Evolutionary conservation across 2,797 vertebrate genomes (phyloP), one percentile per base, ranked within the genome.

Genomic region (Pyrocephalus nanus): DNA sequence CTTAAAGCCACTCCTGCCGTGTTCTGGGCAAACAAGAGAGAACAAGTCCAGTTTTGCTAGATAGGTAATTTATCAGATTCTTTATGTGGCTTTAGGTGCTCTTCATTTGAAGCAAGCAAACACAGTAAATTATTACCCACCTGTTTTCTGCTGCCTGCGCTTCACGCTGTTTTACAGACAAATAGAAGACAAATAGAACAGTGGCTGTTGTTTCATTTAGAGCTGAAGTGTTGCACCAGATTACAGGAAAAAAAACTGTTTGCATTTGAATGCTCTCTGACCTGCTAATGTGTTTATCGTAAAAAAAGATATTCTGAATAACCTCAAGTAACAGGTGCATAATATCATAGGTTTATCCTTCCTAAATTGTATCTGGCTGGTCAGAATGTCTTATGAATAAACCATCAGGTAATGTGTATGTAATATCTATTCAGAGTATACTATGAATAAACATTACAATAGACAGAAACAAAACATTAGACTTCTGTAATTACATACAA

Each of bases 101-200:
- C 43, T 75, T 64, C 70, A 72, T 77, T 58, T 75, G 42, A 93
- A 81, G 36, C 1, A 0, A 64, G 27, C 21, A 79, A 90, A n/a
- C 60, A 53, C 23, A 20, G 95, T 95, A 92, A 94, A 96, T 96
- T 70, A 96, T 96, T 95, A 96, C 40, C 86, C 36, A 66, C 40
- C 71, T 75, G 38, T 83, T 93, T 96, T 92, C 90, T 94, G 82
- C 91, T 95, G 89, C 55, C 79, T 93, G 92, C 51, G 73, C 47
- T 84, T 92, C 61, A 69, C 0, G 4, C 38, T 75, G 17, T 30
- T 86, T 71, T 77, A 88, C 17, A 30, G 50, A 60, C 22, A 79
- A 90, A 65, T 7, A 66, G 43, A 87, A 36, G 54, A 60, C 18
- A 79, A 88, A 65, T 6, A 72, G 43, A 87, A 36, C 27, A 75